A percentile compares a stretch with the other conserved stretches of the same genome.
These are phyloP conservation scores for Protonemura montana DNA, from an alignment of 2,888 invertebrate species.

Conservation along the genomic window DNA sequence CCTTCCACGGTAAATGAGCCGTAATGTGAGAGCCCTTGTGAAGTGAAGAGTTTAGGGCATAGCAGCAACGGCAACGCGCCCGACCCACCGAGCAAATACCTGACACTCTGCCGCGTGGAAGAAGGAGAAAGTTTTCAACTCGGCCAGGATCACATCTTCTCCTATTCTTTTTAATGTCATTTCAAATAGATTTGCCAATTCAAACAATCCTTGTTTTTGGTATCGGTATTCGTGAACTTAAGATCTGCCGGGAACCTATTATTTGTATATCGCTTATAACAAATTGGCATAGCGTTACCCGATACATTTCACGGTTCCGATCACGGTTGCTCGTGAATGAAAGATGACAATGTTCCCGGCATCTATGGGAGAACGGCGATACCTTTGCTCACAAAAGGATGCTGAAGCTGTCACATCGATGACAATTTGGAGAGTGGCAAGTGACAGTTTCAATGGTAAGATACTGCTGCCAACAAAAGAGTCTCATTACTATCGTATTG, in stretches of 20 bases:
- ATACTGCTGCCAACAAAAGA: neutral
- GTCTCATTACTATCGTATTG: neutral
- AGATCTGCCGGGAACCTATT: neutral
- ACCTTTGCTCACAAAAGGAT: neutral
- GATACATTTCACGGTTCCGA: neutral
- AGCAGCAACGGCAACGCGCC: neutral
- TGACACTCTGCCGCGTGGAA: neutral
- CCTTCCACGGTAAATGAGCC: constrained; percentile 43
- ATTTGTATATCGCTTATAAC: neutral
- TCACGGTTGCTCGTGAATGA: neutral
- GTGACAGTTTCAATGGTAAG: neutral
- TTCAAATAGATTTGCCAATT: constrained; percentile 12
- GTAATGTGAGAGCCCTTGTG: constrained; percentile 41
- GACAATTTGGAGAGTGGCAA: neutral
- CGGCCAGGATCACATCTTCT: constrained; percentile 7
- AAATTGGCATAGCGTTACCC: neutral
- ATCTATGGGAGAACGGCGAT: neutral
- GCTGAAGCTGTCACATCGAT: neutral
- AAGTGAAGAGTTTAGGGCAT: constrained; percentile 48
- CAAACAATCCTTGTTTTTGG: neutral
- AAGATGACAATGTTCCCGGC: neutral
- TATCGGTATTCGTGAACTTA: neutral
- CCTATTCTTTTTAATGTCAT: constrained; percentile 18
- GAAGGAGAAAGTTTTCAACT: neutral
- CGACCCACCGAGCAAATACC: neutral